phyloP scores from a whole-genome alignment of 2,113 vertebrate genomes.

The Ochotona curzoniae region DNA sequence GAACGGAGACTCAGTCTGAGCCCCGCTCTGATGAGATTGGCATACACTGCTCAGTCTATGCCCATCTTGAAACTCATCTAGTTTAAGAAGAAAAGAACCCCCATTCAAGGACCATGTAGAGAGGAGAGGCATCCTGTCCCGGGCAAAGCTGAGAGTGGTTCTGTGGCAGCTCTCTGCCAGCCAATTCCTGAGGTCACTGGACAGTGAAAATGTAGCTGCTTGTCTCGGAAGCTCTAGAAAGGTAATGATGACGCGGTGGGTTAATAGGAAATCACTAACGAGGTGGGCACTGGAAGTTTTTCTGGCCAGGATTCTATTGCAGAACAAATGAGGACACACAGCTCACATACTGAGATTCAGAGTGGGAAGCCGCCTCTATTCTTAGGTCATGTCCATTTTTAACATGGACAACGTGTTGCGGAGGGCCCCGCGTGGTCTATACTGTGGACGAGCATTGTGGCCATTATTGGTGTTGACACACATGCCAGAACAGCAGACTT shows the following conservation, averaged over 20 bases:
- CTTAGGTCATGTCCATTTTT: no score
- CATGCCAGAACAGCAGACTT: not conserved
- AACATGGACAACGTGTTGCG: no score
- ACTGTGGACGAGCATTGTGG: not conserved
- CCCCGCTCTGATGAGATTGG: slow-evolving; percentile 77
- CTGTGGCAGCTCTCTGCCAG: slow-evolving; percentile 52
- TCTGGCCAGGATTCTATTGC: not conserved
- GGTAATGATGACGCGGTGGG: not conserved
- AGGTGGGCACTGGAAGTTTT: not conserved
- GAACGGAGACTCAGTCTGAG: slow-evolving; percentile 80
- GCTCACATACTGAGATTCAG: no score
- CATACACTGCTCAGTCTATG: slow-evolving; percentile 79
- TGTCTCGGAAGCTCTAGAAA: slow-evolving; percentile 60
- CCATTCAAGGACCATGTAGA: slow-evolving; percentile 75
- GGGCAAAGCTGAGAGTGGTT: slow-evolving; percentile 78
- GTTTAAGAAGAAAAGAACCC: slow-evolving; percentile 81
- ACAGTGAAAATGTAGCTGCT: slow-evolving; percentile 71
- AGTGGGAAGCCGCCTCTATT: not conserved
- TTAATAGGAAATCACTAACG: slow-evolving; percentile 53
- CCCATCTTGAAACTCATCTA: not conserved
- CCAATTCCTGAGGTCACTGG: slow-evolving; percentile 71
- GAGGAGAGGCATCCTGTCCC: slow-evolving; percentile 78
- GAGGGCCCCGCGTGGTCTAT: no score
- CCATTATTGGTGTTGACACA: no score
- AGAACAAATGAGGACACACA: no score